phyloP scores from a whole-genome alignment of 2,113 vertebrate species.

The Vireo altiloquus region DNA sequence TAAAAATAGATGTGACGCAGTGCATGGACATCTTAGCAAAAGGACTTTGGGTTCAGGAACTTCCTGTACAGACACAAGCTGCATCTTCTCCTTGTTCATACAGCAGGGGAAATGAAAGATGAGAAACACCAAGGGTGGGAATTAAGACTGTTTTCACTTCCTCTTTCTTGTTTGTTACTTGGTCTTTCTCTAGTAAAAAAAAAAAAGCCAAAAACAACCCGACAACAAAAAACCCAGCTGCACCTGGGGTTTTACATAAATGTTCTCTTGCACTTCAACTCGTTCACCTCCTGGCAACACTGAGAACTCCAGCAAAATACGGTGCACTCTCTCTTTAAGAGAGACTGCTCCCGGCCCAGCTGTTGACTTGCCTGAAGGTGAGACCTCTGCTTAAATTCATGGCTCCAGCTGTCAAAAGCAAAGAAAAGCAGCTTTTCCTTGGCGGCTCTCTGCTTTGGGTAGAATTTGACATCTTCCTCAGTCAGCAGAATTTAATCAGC shows the following conservation, averaged over 20 bases:
- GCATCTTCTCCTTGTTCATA: neutral
- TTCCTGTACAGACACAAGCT: neutral
- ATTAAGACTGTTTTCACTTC: conserved; percentile 56
- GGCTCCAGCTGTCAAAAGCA: conserved; percentile 76
- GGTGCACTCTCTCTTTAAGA: conserved; percentile 55
- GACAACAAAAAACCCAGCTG: neutral
- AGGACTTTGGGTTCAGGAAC: neutral
- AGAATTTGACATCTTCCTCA: conserved; percentile 76
- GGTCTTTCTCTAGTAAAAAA: conserved; percentile 34
- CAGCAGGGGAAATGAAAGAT: conserved; percentile 19
- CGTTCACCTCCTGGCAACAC: conserved; percentile 23
- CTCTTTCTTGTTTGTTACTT: conserved; percentile 61
- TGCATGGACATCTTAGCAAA: neutral
- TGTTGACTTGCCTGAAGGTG: conserved; percentile 75
- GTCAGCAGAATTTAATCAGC: conserved; percentile 79
- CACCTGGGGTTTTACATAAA: conserved; percentile 51
- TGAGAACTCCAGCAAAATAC: conserved; percentile 15
- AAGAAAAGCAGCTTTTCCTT: conserved; percentile 78
- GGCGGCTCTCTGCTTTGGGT: conserved; percentile 75
- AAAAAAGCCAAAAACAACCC: neutral
- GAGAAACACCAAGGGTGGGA: conserved; percentile 44
- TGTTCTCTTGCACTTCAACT: conserved; percentile 24
- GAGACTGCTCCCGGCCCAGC: conserved; percentile 61
- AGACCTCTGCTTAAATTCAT: conserved; percentile 77
- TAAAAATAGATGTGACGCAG: neutral